Conservation (phyloP, 2,113 vertebrate species). For the Megaceryle maxima region DNA sequence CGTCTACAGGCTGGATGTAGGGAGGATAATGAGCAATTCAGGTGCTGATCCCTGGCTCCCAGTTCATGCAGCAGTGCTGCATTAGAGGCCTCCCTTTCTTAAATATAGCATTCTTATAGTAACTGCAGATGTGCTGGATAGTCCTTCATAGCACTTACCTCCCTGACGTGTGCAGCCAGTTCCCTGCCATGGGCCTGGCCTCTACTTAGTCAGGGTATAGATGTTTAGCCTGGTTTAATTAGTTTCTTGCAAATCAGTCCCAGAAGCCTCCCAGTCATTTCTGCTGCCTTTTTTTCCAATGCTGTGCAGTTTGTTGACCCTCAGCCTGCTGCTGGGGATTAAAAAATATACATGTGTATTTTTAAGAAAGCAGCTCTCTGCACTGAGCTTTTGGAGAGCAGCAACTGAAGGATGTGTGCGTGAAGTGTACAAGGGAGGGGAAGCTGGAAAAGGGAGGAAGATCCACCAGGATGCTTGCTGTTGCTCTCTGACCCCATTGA, state of each 20-base stretch:
- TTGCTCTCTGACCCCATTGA: conserved; percentile 10
- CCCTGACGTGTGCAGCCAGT: neutral
- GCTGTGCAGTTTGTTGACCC: neutral
- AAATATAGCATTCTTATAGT: neutral
- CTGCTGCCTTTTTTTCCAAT: neutral
- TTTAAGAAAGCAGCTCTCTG: neutral
- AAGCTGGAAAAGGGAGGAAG: neutral
- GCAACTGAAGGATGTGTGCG: neutral
- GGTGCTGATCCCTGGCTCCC: neutral
- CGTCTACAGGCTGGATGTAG: too few species aligned
- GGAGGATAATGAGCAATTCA: neutral
- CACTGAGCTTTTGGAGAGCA: neutral
- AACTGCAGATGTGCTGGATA: neutral
- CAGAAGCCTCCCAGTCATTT: neutral
- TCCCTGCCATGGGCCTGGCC: neutral
- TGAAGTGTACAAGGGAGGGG: neutral
- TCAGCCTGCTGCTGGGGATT: neutral
- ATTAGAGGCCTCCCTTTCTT: neutral
- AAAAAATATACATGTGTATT: neutral
- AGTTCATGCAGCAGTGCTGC: neutral
- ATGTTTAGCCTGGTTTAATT: conserved; percentile 12
- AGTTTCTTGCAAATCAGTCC: neutral
- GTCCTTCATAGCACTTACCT: neutral
- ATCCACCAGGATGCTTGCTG: neutral
- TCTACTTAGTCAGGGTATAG: neutral